These are phyloP conservation scores for Strix occidentalis DNA, from an alignment of 2,797 vertebrate genomes.

Conservation along the genomic window DNA sequence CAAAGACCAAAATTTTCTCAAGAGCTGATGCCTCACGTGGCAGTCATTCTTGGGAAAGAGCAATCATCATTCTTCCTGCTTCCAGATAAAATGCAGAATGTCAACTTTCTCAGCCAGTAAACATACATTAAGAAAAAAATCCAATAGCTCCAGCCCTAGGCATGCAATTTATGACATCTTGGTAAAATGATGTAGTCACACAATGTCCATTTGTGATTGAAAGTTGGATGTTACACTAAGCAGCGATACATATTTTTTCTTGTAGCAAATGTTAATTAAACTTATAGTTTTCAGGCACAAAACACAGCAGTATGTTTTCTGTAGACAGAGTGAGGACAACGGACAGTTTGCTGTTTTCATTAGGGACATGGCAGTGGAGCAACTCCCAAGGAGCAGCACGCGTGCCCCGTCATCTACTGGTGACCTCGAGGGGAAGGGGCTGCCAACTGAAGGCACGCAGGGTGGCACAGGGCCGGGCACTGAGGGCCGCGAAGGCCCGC, in stretches of 20 bases:
- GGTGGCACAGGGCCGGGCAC: fast-evolving
- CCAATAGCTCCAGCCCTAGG: background rate
- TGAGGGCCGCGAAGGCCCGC: background rate
- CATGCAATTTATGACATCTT: no score
- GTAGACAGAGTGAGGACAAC: fast-evolving
- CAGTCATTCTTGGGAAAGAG: fast-evolving
- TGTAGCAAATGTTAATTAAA: no score
- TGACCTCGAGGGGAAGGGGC: background rate
- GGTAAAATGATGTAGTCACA: fast-evolving
- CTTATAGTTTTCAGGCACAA: fast-evolving
- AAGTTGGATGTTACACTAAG: fast-evolving
- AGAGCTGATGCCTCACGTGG: background rate
- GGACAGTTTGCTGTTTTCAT: fast-evolving
- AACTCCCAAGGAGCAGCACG: background rate
- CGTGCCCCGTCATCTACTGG: fast-evolving
- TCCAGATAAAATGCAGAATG: background rate
- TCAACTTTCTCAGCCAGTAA: background rate
- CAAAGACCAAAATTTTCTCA: background rate
- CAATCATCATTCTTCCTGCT: background rate
- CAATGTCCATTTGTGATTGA: fast-evolving
- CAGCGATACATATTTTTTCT: fast-evolving
- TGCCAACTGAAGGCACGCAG: fast-evolving
- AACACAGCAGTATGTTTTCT: fast-evolving
- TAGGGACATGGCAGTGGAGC: no score
- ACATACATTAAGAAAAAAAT: background rate